Evolutionary conservation across 2,888 invertebrate genomes (phyloP).

Genomic region (Lasioglossum calceatum): DNA sequence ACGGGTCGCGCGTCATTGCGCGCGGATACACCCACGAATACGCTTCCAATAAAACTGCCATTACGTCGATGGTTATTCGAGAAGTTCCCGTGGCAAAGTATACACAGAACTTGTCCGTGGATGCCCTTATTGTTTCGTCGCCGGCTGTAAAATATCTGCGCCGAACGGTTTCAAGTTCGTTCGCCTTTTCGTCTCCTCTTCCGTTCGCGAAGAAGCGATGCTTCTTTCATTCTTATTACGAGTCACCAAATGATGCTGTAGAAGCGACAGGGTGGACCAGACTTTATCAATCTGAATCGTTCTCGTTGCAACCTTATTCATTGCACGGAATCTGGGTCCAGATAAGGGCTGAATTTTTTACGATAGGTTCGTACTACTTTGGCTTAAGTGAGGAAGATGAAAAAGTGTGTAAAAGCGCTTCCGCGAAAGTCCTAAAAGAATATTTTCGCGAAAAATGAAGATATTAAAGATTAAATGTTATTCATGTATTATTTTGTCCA

Average conservation of each 20-base stretch:
- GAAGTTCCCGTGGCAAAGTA: constrained; percentile 74
- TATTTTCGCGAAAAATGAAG: too few relatives aligned
- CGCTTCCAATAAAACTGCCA: constrained; percentile 80
- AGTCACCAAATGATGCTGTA: not conserved
- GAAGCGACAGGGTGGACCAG: not conserved
- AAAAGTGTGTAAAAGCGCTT: too few relatives aligned
- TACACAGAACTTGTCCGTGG: constrained; percentile 64
- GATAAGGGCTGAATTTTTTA: too few relatives aligned
- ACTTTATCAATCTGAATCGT: not conserved
- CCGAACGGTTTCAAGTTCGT: constrained; percentile 28
- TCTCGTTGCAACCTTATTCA: not conserved
- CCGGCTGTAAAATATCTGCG: constrained; percentile 64
- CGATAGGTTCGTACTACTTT: too few relatives aligned
- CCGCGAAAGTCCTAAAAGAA: too few relatives aligned
- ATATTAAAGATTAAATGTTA: too few relatives aligned
- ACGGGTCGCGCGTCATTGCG: constrained; percentile 81
- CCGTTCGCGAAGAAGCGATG: constrained; percentile 42
- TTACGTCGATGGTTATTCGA: constrained; percentile 80
- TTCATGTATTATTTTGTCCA: too few relatives aligned
- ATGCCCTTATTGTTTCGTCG: constrained; percentile 70
- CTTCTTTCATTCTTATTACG: not conserved
- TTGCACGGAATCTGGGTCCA: not conserved
- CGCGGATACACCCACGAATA: constrained; percentile 75
- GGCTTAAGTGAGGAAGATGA: too few relatives aligned
- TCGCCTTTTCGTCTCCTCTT: constrained; percentile 30